Evolutionary conservation across 1,140 invertebrate genomes (phyloP), one percentile per base, ranked within the genome.

Genomic region (Ephestia elutella): DNA sequence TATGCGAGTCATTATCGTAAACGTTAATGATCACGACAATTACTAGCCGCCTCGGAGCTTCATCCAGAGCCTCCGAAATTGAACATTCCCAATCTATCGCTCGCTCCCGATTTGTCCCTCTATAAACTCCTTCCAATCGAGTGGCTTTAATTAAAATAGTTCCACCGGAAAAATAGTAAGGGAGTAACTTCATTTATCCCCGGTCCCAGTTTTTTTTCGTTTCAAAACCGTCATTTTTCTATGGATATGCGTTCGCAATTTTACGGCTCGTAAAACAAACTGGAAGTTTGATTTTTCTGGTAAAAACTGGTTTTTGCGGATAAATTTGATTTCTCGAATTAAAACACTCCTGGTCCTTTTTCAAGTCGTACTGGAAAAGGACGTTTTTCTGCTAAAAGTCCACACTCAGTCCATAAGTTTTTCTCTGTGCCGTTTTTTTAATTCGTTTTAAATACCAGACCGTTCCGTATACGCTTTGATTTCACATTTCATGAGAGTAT

Each of bases 11-110:
- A 83, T 84, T 85, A 80, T 82, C 82, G 81, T 87, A 84, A 87
- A 87, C 79, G 80, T 85, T 87, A 86, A 87, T 85, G 82, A 75
- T 71, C 65, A 75, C 70, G 75, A 81, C 82, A 82, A 86, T 87
- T 86, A 86, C 78, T 64, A 64, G 32, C 60, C 65, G 71, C 72
- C 70, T 70, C 68, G 62, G 66, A 82, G 73, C 82, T 78, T 72
- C 78, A 73, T 79, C 74, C 66, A 67, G 71, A 79, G 72, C 56
- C 67, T 63, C 68, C 71, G 61, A 74, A 81, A 84, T 80, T 75
- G 80, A 78, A 81, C 79, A 78, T 76, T 81, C 71, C 76, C 76
- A 78, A 83, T 82, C 78, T 81, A 78, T 76, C 66, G 68, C 62
- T 61, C 71, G 63, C 73, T 68, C 65, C 72, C 73, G 77, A 80